phyloP scores from a whole-genome alignment of 2,113 vertebrate species.

The Pachypanchax playfairii region DNA sequence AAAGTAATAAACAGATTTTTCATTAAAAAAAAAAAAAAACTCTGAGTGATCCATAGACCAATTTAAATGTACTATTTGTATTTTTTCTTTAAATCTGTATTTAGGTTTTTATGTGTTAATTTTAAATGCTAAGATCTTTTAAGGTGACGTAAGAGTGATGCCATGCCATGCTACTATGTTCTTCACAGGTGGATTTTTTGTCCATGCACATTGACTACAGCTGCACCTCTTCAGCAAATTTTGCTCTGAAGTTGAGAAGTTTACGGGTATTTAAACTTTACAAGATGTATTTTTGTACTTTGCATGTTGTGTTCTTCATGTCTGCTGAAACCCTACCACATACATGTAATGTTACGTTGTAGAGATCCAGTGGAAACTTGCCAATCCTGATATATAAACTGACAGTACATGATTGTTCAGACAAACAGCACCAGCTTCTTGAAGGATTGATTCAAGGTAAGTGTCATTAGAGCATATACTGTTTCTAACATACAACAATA shows the following conservation, averaged over 20 bases:
- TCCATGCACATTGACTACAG: slow-evolving; percentile 82
- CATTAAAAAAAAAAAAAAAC: no score
- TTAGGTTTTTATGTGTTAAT: background rate
- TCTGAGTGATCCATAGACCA: no score
- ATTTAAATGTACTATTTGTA: no score
- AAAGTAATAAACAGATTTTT: no score
- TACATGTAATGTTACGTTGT: slow-evolving; percentile 18
- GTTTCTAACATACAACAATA: no score
- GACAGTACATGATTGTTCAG: slow-evolving; percentile 53
- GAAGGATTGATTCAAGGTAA: slow-evolving; percentile 69
- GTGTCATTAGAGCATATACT: background rate
- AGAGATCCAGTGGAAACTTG: slow-evolving; percentile 60
- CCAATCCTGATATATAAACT: slow-evolving; percentile 74
- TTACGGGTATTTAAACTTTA: slow-evolving; percentile 81
- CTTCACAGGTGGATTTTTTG: slow-evolving; percentile 84
- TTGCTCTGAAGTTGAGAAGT: slow-evolving; percentile 68
- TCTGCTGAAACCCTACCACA: no score
- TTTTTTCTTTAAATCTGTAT: no score
- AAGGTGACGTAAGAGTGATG: background rate
- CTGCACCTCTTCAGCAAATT: slow-evolving; percentile 71
- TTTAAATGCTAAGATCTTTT: background rate
- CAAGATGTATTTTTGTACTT: background rate
- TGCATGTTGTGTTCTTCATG: no score
- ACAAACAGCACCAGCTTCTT: slow-evolving; percentile 51
- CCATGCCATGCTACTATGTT: slow-evolving; percentile 11